Evolutionary conservation across 2,888 invertebrate species (phyloP), one percentile per base, ranked within the genome.

Genomic region (Drosophila subquinaria): DNA sequence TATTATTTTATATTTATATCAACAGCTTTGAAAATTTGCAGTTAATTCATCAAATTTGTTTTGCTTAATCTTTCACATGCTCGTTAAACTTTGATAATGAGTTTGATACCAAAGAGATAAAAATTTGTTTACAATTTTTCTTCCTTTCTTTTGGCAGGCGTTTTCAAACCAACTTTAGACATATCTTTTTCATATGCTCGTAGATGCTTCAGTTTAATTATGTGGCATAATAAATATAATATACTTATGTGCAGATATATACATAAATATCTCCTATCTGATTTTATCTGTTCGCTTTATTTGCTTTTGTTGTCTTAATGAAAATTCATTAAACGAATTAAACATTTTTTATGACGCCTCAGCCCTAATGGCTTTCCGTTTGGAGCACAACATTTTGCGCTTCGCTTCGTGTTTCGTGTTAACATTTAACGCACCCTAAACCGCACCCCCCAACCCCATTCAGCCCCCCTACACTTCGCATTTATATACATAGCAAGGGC

Each of bases 401-500:
- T 70, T 61, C 51, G 65, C 51, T 76, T 76, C 79, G 66, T 76
- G 65, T 69, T 80, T 86, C 85, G 79, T 81, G 88, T 81, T 84
- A 88, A 78, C 79, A 79, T 74, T 83, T 71, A 82, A 88, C 89
- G 83, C 86, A 61, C 77, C 82, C 73, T 87, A 73, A 87, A 68
- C 50, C 45, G 23, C 42, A 33, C 45, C 8, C 2, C 33, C 42
- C 55, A 33, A 10, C 55, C 23, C 40, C 10, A 11, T 13, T 13
- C 13, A 35, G 11, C 43, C 38, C 9, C n/a, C 17, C 17, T 17
- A 17, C 17, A 17, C 17, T 1, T 17, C 4, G n/a, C 20, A 35
- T 17, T 23, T 23, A n/a, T 35, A 36, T 23, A 33, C 15, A 36
- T n/a, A 17, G 43, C 20, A 11, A 15, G 40, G n/a, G 47, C 13